Percentiles rank a stretch among this genome's conserved stretches.
phyloP scores from a whole-genome alignment of 2,797 vertebrate species.

The Siniperca scherzeri region DNA sequence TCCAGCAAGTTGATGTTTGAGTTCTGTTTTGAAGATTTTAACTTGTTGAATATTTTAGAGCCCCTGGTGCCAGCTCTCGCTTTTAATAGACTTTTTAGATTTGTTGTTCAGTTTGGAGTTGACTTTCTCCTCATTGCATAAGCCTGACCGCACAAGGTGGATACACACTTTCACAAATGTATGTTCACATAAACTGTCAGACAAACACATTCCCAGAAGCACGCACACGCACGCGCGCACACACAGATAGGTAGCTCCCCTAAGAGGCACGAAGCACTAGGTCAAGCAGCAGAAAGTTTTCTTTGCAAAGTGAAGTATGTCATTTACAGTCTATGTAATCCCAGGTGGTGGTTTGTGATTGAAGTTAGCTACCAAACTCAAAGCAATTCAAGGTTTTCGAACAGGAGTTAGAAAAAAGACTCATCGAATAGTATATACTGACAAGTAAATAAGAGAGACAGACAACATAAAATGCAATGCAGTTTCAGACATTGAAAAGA shows the following conservation, averaged over 20 bases:
- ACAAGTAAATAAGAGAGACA: constrained; percentile 29
- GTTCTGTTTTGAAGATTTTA: constrained; percentile 54
- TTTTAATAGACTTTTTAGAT: constrained; percentile 59
- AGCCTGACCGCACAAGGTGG: constrained; percentile 52
- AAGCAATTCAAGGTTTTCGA: constrained; percentile 36
- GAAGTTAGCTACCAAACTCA: constrained; percentile 26
- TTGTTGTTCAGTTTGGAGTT: constrained; percentile 55
- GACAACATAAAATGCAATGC: constrained; percentile 16
- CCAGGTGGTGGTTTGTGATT: constrained; percentile 37
- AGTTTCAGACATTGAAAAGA: constrained; percentile 18
- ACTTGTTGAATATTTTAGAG: constrained; percentile 65
- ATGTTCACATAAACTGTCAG: constrained; percentile 31
- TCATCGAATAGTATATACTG: constrained; percentile 43
- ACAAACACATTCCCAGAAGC: constrained; percentile 25
- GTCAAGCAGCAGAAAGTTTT: constrained; percentile 54
- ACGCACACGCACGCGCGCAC: background rate
- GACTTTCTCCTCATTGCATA: constrained; percentile 67
- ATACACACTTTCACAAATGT: constrained; percentile 46
- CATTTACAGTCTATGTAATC: constrained; percentile 33
- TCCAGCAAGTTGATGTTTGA: constrained; percentile 11
- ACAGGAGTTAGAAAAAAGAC: constrained; percentile 34
- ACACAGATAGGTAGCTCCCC: constrained; percentile 15
- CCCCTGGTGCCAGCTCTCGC: constrained; percentile 5
- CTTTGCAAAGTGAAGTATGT: constrained; percentile 40
- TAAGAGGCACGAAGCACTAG: constrained; percentile 30